Evolutionary conservation across 2,113 vertebrate species (phyloP).

Genomic region (Peromyscus maniculatus): DNA sequence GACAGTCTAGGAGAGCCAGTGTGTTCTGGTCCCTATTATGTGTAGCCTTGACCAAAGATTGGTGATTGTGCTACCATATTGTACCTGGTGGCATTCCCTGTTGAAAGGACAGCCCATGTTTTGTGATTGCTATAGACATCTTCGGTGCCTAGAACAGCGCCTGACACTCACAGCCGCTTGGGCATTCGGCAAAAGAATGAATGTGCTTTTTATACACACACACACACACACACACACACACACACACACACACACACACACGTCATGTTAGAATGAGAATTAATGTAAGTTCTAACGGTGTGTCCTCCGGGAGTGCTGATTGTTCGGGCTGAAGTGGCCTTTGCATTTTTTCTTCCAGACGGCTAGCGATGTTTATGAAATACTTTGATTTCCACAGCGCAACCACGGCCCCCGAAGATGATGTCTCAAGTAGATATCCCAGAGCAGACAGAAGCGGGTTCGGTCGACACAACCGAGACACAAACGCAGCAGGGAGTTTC

Average conservation of each 20-base stretch:
- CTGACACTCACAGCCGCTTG: not conserved
- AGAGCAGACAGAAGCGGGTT: constrained; percentile 88
- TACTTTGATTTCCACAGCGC: constrained; percentile 84
- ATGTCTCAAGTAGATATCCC: constrained; percentile 87
- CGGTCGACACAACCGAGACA: constrained; percentile 89
- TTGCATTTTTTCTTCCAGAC: constrained; percentile 26
- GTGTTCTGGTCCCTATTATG: not conserved
- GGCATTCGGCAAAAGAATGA: constrained; percentile 30
- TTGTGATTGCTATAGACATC: not conserved
- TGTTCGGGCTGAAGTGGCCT: constrained; percentile 11
- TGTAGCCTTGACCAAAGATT: not conserved
- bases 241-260: too few relatives aligned
- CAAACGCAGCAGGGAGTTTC: constrained; percentile 85
- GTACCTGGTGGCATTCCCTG: not conserved
- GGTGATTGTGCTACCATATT: not conserved
- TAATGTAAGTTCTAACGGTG: not conserved
- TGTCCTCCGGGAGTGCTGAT: constrained; percentile 19
- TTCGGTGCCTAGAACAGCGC: not conserved
- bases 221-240: too few relatives aligned
- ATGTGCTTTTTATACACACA: not conserved
- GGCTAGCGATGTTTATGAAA: constrained; percentile 33
- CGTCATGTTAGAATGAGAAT: constrained; percentile 4
- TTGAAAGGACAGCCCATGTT: not conserved
- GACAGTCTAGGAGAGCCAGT: not conserved
- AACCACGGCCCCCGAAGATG: constrained; percentile 90